A percentile compares a stretch with the other conserved stretches of the same genome.
These are phyloP conservation scores for fruit fly (Drosophila melanogaster) DNA, from an alignment of 1,140 invertebrate species.

Conservation along the genomic window Release_6_plus_ISO1_MT NT_033779.5:8873001-8873500, in stretches of 20 bases:
- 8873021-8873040: too few species aligned
- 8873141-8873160: slow-evolving; percentile 4
- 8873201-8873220: slow-evolving; percentile 38
- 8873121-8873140: neutral
- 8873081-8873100: neutral
- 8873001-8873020: too few species aligned
- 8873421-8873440: slow-evolving; percentile 81
- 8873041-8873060: too few species aligned
- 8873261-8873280: slow-evolving; percentile 71
- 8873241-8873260: slow-evolving; percentile 51
- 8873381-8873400: slow-evolving; percentile 19
- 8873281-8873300: slow-evolving; percentile 68
- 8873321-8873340: slow-evolving; percentile 72
- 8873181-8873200: slow-evolving; percentile 55
- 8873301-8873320: slow-evolving; percentile 68
- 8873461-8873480: slow-evolving; percentile 52
- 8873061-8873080: neutral
- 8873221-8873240: slow-evolving; percentile 63
- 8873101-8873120: neutral
- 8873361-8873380: slow-evolving; percentile 8
- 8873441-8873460: slow-evolving; percentile 80
- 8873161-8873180: slow-evolving; percentile 28
- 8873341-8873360: slow-evolving; percentile 82
- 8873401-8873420: slow-evolving; percentile 72
- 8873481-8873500: slow-evolving; percentile 36